Conservation (phyloP, 1,140 invertebrate species). For the Pogonus chalceus region DNA sequence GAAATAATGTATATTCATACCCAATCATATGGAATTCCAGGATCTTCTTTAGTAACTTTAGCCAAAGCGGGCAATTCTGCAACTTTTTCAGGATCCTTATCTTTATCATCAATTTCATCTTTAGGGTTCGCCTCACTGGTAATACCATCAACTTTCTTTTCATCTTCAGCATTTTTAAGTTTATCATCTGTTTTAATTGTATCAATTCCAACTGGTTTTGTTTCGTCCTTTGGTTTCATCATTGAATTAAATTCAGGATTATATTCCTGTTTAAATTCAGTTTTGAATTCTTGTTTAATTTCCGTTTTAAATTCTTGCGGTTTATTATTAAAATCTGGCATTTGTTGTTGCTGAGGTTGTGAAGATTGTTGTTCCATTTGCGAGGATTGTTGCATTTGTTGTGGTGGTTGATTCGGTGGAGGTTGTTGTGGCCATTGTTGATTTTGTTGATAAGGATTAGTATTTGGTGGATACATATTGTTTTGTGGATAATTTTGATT, state of each 20-base stretch:
- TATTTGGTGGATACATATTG: slow-evolving; percentile 2
- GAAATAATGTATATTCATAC: no score
- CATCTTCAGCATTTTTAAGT: slow-evolving; percentile 21
- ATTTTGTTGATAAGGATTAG: slow-evolving; percentile 13
- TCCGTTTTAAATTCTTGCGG: background rate
- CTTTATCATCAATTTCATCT: slow-evolving; percentile 43
- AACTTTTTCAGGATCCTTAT: slow-evolving; percentile 41
- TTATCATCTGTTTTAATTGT: slow-evolving; percentile 25
- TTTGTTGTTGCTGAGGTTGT: background rate
- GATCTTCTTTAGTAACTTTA: slow-evolving; percentile 49
- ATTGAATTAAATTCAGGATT: background rate
- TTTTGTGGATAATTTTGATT: background rate
- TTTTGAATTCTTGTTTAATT: background rate
- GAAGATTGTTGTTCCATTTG: background rate
- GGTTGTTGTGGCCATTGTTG: slow-evolving; percentile 16
- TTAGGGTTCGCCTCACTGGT: slow-evolving; percentile 38
- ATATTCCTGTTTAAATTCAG: background rate
- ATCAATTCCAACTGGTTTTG: background rate
- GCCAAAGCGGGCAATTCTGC: slow-evolving; percentile 28
- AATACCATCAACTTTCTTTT: slow-evolving; percentile 21
- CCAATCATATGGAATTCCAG: slow-evolving; percentile 77
- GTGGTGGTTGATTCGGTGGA: slow-evolving; percentile 10
- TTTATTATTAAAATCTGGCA: no score
- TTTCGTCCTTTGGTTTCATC: background rate
- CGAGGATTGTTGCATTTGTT: background rate